Evolutionary conservation across 2,113 vertebrate genomes (phyloP).

Genomic region (Forbesichthys papilliferus): DNA sequence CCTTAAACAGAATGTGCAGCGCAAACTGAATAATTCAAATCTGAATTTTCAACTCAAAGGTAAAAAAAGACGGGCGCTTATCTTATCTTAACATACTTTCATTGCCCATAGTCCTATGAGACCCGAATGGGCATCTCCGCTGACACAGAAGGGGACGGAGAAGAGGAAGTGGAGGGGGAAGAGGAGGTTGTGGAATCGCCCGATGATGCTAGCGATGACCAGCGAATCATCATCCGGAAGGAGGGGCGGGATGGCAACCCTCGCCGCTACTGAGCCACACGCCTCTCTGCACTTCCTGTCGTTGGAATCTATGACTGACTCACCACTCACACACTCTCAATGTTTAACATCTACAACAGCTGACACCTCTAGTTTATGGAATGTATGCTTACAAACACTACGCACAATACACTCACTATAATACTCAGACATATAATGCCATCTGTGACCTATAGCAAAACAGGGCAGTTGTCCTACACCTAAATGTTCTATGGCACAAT

Average conservation of each 20-base stretch:
- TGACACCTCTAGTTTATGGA: constrained; percentile 78
- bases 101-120: constrained; percentile 71
- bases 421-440: constrained; percentile 56
- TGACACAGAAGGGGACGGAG: constrained; percentile 70
- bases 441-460: constrained; percentile 69
- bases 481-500: constrained; percentile 77
- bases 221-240: constrained; percentile 85
- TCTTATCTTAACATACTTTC: not conserved
- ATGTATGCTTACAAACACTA: constrained; percentile 77
- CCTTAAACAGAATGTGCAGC: not conserved
- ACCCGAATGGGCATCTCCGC: constrained; percentile 75
- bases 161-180: constrained; percentile 85
- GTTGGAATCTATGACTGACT: constrained; percentile 62
- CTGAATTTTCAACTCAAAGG: too few relatives aligned
- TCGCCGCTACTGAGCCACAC: constrained; percentile 80
- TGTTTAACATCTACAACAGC: constrained; percentile 68
- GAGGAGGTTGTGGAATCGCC: constrained; percentile 88
- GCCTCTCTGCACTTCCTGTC: constrained; percentile 55
- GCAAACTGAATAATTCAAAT: too few relatives aligned
- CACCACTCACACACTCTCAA: constrained; percentile 62
- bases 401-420: constrained; percentile 69
- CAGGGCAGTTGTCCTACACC: constrained; percentile 61
- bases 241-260: constrained; percentile 73
- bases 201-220: constrained; percentile 79
- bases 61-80: not conserved